These are phyloP conservation scores for Anthophora plumipes DNA, from an alignment of 2,888 invertebrate genomes.

Conservation along the genomic window DNA sequence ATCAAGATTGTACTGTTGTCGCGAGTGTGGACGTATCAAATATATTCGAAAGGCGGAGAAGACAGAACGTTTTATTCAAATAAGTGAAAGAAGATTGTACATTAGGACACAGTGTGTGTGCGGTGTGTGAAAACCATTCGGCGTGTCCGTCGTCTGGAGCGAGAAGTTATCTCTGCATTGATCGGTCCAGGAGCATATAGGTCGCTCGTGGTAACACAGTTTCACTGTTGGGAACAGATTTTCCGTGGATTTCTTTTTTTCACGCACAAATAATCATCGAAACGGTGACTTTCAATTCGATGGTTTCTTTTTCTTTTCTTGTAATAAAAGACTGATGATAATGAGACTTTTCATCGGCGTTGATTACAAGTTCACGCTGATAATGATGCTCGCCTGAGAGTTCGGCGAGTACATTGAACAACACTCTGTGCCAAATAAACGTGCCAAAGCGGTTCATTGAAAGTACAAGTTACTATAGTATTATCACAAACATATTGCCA, in stretches of 20 bases:
- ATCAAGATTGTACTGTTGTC: too few relatives aligned
- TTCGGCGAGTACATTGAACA: constrained; percentile 53
- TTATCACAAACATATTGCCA: constrained; percentile 18
- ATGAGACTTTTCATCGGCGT: neutral
- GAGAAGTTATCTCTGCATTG: constrained; percentile 68
- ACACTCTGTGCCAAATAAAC: constrained; percentile 72
- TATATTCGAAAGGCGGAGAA: neutral
- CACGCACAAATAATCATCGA: too few relatives aligned
- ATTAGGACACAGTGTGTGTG: constrained; percentile 5
- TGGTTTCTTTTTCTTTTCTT: neutral
- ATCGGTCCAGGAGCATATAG: constrained; percentile 68
- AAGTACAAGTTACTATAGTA: constrained; percentile 60
- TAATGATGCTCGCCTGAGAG: constrained; percentile 26
- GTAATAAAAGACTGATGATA: constrained; percentile 41
- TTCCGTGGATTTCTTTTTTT: neutral
- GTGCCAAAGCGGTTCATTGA: constrained; percentile 62
- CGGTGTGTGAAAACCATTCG: constrained; percentile 37
- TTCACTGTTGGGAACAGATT: constrained; percentile 17
- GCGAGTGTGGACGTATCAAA: neutral
- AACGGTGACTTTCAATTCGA: neutral
- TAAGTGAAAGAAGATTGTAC: neutral
- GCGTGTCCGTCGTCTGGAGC: constrained; percentile 46
- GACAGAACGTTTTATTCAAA: neutral
- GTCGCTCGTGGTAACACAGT: constrained; percentile 50
- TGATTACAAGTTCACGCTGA: neutral